Percentiles rank a stretch among this genome's conserved stretches.
Evolutionary conservation across 2,888 invertebrate genomes (phyloP).

Genomic region (Liposcelis brunnea): DNA sequence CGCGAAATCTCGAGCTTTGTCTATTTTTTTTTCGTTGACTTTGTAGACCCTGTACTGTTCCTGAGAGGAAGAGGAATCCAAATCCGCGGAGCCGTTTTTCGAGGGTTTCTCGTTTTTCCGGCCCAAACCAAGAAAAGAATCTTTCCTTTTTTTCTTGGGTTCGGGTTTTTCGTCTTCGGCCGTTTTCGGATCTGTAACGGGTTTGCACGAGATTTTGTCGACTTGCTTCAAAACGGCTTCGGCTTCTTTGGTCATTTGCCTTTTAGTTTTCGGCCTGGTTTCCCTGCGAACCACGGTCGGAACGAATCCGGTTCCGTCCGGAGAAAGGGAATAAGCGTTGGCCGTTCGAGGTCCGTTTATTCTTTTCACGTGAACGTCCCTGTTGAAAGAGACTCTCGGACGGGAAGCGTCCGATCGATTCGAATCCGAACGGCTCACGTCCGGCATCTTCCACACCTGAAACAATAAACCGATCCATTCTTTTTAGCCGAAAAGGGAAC

Average conservation of each 20-base stretch:
- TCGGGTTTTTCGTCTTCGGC: no score
- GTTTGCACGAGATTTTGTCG: slow-evolving; percentile 40
- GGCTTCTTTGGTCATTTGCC: slow-evolving; percentile 32
- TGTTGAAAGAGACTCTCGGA: slow-evolving; percentile 70
- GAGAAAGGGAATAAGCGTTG: slow-evolving; percentile 13
- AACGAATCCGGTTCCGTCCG: slow-evolving; percentile 8
- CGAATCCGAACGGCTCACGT: slow-evolving; percentile 35
- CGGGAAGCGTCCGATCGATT: slow-evolving; percentile 29
- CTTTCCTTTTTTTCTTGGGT: no score
- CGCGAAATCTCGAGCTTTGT: not conserved
- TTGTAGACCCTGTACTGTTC: not conserved
- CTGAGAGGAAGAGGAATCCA: slow-evolving; percentile 7
- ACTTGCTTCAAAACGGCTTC: slow-evolving; percentile 49
- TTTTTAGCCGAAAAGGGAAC: no score
- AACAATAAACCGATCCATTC: no score
- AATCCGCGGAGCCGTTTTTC: slow-evolving; percentile 7
- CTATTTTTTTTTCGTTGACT: no score
- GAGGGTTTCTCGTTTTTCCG: not conserved
- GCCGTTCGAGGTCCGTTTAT: slow-evolving; percentile 43
- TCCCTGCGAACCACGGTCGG: slow-evolving; percentile 7
- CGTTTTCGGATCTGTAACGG: no score
- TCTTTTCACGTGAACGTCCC: slow-evolving; percentile 78
- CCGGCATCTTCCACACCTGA: not conserved
- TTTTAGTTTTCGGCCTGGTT: slow-evolving; percentile 4
- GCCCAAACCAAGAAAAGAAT: no score